These are phyloP conservation scores for Lissonota sp. DNA, from an alignment of 2,888 invertebrate species.

Conservation along the genomic window DNA sequence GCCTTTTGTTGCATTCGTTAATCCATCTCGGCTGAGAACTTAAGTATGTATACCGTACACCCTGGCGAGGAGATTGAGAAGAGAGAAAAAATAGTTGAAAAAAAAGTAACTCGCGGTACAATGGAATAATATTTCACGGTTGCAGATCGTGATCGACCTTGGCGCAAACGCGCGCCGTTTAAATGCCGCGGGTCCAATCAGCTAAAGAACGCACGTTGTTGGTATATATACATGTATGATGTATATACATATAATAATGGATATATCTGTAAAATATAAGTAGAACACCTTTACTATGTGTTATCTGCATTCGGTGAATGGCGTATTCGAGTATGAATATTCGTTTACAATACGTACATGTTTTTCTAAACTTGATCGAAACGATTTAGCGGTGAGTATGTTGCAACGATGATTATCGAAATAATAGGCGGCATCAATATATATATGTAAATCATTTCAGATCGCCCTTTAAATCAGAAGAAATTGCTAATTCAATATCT, in stretches of 20 bases:
- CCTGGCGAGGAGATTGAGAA: slow-evolving; percentile 29
- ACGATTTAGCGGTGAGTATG: slow-evolving; percentile 44
- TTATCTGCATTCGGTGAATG: slow-evolving; percentile 57
- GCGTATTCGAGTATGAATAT: slow-evolving; percentile 71
- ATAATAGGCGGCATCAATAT: slow-evolving; percentile 58
- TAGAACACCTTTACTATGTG: slow-evolving; percentile 60
- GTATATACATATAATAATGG: no score
- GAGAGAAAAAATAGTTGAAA: slow-evolving; percentile 14
- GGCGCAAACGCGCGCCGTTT: slow-evolving; percentile 66
- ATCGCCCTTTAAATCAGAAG: slow-evolving; percentile 10
- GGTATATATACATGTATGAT: slow-evolving; percentile 33
- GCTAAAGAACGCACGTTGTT: slow-evolving; percentile 60
- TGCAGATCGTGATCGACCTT: slow-evolving; percentile 80
- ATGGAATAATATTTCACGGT: slow-evolving; percentile 78
- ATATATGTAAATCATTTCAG: neutral
- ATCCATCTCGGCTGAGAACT: slow-evolving; percentile 46
- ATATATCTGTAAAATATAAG: no score
- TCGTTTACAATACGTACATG: slow-evolving; percentile 17
- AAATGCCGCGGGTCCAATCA: slow-evolving; percentile 73
- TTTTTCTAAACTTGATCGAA: slow-evolving; percentile 44
- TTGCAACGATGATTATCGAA: slow-evolving; percentile 68
- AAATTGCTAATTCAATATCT: slow-evolving; percentile 1
- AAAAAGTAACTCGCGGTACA: slow-evolving; percentile 55
- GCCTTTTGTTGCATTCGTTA: slow-evolving; percentile 17
- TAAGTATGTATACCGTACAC: slow-evolving; percentile 25